These are phyloP conservation scores for Tapera naevia DNA, from an alignment of 2,797 vertebrate species.

Conservation along the genomic window DNA sequence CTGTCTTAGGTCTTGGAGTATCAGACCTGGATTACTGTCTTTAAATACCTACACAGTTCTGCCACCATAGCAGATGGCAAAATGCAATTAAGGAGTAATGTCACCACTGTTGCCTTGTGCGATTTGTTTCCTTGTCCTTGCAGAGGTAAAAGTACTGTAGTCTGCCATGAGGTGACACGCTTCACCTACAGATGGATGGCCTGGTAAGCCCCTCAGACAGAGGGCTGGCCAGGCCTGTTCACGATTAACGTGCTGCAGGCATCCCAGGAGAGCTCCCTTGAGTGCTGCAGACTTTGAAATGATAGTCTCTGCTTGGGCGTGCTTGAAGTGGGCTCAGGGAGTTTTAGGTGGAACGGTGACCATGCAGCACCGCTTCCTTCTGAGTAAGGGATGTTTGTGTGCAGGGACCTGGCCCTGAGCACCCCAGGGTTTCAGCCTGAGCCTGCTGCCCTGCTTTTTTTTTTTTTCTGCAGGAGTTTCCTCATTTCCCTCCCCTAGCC, in stretches of 20 bases:
- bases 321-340: not conserved
- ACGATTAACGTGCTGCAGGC: not conserved
- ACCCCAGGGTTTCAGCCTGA: not conserved
- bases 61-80: constrained; percentile 1
- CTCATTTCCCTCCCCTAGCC: not conserved
- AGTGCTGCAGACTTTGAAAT: not conserved
- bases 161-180: constrained; percentile 28
- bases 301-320: not conserved
- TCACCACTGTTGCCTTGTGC: not conserved
- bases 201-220: not conserved
- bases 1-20: not conserved
- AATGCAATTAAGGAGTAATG: constrained; percentile 11
- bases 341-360: not conserved
- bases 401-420: no score
- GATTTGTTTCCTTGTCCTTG: constrained; percentile 22
- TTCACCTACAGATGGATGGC: not conserved
- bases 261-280: not conserved
- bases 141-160: constrained; percentile 40
- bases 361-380: not conserved
- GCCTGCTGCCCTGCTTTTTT: not conserved
- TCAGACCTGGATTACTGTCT: not conserved
- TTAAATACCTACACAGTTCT: constrained; percentile 16
- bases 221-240: not conserved
- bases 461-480: not conserved
- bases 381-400: not conserved